These are phyloP conservation scores for Oceanodroma tethys DNA, from an alignment of 2,113 vertebrate genomes.

Conservation along the genomic window DNA sequence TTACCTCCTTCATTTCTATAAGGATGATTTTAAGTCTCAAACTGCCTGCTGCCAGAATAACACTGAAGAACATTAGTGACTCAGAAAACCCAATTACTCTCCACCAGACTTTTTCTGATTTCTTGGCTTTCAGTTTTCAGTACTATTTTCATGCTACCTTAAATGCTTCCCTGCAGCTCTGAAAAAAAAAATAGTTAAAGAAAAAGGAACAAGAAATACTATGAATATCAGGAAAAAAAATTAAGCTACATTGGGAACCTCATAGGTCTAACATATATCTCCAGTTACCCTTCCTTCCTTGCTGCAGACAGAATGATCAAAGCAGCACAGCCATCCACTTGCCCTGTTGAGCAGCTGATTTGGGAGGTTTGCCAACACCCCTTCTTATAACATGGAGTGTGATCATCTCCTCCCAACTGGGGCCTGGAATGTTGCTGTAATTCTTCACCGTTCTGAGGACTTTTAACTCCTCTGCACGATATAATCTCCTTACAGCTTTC, in stretches of 20 bases:
- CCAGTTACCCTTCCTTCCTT: neutral
- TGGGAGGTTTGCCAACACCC: neutral
- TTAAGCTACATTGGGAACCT: neutral
- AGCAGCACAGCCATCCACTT: neutral
- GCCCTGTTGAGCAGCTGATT: neutral
- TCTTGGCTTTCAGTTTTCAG: neutral
- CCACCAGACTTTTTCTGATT: neutral
- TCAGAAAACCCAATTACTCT: slow-evolving; percentile 14
- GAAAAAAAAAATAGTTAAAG: no score
- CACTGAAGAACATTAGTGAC: neutral
- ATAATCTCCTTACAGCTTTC: slow-evolving; percentile 38
- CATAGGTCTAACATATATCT: neutral
- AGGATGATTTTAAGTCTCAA: neutral
- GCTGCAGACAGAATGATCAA: neutral
- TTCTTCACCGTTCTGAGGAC: neutral
- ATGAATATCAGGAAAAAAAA: neutral
- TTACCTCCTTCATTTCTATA: neutral
- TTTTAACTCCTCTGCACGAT: slow-evolving; percentile 29
- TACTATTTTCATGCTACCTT: neutral
- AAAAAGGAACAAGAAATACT: neutral
- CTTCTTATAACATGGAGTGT: neutral
- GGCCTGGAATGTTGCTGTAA: slow-evolving; percentile 21
- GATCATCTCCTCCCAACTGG: neutral
- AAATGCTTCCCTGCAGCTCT: neutral
- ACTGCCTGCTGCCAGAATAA: slow-evolving; percentile 1